Base-by-base conservation (phyloP, 1,140 invertebrate genomes). In the Halotydeus destructor region DNA sequence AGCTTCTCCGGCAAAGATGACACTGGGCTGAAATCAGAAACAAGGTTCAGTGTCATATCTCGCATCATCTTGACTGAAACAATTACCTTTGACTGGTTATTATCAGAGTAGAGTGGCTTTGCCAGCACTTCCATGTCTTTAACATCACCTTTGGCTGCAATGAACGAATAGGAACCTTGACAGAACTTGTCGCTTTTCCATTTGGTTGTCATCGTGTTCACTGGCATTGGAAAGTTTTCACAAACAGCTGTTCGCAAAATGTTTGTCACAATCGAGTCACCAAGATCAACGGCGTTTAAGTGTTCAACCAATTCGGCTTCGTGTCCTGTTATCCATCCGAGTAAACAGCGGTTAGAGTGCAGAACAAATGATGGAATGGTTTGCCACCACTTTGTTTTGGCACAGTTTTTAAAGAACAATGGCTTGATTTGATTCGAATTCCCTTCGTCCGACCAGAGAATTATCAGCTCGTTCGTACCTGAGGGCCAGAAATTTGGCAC, bases 1-100 rank as follows among this genome's bases (percentile, higher is more conserved):
- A 1, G 79, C 82, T 62, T 89, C 84, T 0, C 84, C 84, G 32
- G 82, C 83, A 59, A 88, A 88, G 16, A 83, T 55, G 16, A 89
- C 53, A 23, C 66, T 54, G 41, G 74, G 69, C 6, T 47, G 43
- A 18, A 37, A 46, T 37, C 30, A 19, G 19, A 33, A 35, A 11
- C n/a, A n/a, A n/a, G n/a, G n/a, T n/a, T n/a, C n/a, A 25, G n/a
- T n/a, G n/a, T n/a, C n/a, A n/a, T n/a, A n/a, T n/a, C n/a, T n/a
- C n/a, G n/a, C n/a, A n/a, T n/a, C n/a, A n/a, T n/a, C n/a, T n/a
- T n/a, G n/a, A n/a, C n/a, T n/a, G n/a, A n/a, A n/a, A n/a, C n/a
- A n/a, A n/a, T n/a, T 42, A 52, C 50, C 46, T 50, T 47, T 26
- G 23, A 34, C 30, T 46, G 28, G 43, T 44, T 41, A 31, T 44